Evolutionary conservation across 2,797 vertebrate genomes (phyloP).

Genomic region (Hapalemur alaotrensis): DNA sequence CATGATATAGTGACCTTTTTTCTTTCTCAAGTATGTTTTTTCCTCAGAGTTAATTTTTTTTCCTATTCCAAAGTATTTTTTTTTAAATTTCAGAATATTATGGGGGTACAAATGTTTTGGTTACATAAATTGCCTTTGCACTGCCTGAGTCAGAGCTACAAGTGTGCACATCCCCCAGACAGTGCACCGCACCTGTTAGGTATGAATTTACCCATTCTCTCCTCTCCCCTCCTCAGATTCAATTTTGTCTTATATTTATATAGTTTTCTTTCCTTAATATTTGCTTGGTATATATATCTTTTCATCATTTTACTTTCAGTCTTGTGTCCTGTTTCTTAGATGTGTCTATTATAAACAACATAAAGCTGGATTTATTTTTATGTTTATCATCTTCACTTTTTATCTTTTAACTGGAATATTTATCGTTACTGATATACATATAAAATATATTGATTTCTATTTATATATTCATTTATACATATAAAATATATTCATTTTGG

Average conservation of each 20-base stretch:
- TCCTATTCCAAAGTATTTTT: no score
- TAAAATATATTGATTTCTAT: neutral
- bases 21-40: neutral
- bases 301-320: neutral
- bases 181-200: no score
- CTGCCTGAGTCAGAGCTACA: no score
- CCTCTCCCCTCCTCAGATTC: neutral
- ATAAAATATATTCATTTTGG: neutral
- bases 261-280: neutral
- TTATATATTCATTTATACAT: neutral
- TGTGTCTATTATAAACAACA: neutral
- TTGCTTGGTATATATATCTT: neutral
- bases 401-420: neutral
- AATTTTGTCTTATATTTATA: slow-evolving; percentile 6
- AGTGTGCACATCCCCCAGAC: no score
- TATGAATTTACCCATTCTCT: no score
- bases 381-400: neutral
- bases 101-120: no score
- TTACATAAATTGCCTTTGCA: no score
- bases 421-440: neutral
- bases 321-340: neutral
- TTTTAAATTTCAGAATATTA: no score
- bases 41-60: neutral
- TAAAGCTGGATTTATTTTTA: neutral
- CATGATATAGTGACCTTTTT: neutral